These are phyloP conservation scores for Drosophila ananassae DNA, from an alignment of 1,140 invertebrate genomes.

Conservation along the genomic window DNA sequence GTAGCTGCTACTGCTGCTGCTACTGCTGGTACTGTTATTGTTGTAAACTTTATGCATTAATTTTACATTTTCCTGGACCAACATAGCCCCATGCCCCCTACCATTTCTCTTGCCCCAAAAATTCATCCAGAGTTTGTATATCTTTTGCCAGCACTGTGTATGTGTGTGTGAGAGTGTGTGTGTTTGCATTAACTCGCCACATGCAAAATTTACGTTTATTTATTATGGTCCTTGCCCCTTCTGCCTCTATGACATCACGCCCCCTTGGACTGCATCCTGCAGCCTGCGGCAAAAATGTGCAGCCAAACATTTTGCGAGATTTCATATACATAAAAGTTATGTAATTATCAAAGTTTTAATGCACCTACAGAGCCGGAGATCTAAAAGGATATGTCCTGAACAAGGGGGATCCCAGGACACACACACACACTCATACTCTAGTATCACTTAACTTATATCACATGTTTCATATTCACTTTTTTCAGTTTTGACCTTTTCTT, in stretches of 20 bases:
- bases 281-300: conserved; percentile 64
- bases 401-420: background rate
- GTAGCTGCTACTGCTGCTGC: conserved; percentile 37
- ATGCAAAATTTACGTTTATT: conserved; percentile 82
- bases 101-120: background rate
- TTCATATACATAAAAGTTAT: conserved; percentile 71
- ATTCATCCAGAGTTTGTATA: conserved; percentile 28
- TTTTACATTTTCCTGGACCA: conserved; percentile 74
- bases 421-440: conserved; percentile 27
- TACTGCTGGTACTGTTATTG: conserved; percentile 49
- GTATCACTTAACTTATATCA: conserved; percentile 52
- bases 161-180: conserved; percentile 35
- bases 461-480: conserved; percentile 43
- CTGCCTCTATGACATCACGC: conserved; percentile 18
- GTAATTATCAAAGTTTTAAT: conserved; percentile 82
- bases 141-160: conserved; percentile 15
- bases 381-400: conserved; percentile 12
- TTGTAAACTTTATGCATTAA: conserved; percentile 81
- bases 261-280: conserved; percentile 42
- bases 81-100: conserved; percentile 10
- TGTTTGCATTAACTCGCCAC: conserved; percentile 80
- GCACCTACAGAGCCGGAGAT: conserved; percentile 58
- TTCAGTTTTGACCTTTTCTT: conserved; percentile 32
- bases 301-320: conserved; percentile 73
- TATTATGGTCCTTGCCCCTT: conserved; percentile 56